phyloP scores from a whole-genome alignment of 2,113 vertebrate species.

The Peucedramus taeniatus region DNA sequence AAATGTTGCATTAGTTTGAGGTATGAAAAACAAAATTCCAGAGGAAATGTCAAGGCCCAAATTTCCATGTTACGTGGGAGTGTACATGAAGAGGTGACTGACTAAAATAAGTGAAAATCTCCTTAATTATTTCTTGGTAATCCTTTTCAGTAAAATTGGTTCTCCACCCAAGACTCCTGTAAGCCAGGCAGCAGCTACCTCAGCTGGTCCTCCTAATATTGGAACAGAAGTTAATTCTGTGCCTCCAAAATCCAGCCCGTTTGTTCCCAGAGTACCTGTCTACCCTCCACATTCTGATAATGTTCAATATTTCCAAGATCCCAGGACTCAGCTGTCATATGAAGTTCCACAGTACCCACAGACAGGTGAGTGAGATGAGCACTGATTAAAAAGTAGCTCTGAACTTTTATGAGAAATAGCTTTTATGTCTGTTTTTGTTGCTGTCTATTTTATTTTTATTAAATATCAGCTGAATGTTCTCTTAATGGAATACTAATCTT shows the following conservation, averaged over 20 bases:
- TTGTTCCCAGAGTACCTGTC: constrained; percentile 78
- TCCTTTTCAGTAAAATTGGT: constrained; percentile 75
- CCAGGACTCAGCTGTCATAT: constrained; percentile 78
- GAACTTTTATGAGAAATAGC: background rate
- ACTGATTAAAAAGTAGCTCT: background rate
- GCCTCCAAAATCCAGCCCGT: constrained; percentile 80
- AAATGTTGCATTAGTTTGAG: background rate
- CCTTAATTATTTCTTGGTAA: constrained; percentile 24
- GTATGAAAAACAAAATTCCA: background rate
- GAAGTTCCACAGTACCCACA: constrained; percentile 83
- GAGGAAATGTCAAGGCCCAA: background rate
- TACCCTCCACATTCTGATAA: constrained; percentile 85
- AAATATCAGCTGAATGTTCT: background rate
- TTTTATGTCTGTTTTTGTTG: background rate
- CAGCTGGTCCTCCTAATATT: constrained; percentile 76
- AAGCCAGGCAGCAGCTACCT: constrained; percentile 80
- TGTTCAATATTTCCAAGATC: constrained; percentile 87
- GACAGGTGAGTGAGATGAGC: constrained; percentile 75
- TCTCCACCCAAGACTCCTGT: constrained; percentile 88
- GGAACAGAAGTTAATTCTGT: constrained; percentile 76
- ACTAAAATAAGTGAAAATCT: background rate
- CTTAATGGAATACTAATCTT: background rate
- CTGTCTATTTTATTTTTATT: background rate
- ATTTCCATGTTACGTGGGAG: background rate
- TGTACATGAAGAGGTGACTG: rapidly evolving